These are phyloP conservation scores for Tryphoninae sp. DNA, from an alignment of 2,888 invertebrate genomes.

Conservation along the genomic window DNA sequence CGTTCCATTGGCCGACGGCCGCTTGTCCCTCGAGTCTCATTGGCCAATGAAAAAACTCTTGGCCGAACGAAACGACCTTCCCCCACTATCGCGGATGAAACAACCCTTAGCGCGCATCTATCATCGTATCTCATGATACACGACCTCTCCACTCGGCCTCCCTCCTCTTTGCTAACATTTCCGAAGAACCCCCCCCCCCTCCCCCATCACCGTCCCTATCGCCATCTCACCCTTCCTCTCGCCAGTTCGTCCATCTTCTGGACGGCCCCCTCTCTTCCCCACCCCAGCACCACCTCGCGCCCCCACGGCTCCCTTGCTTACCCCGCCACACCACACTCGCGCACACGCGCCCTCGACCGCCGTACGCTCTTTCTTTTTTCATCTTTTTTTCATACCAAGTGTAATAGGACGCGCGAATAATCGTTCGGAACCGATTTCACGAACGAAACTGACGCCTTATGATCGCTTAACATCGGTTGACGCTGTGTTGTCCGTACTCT, in stretches of 20 bases:
- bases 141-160: constrained; percentile 77
- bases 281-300: too few relatives aligned
- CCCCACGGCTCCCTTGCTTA: not conserved
- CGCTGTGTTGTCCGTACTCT: constrained; percentile 18
- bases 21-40: constrained; percentile 51
- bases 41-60: constrained; percentile 72
- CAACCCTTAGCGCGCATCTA: constrained; percentile 79
- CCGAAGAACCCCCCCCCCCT: constrained; percentile 73
- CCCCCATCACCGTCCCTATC: not conserved
- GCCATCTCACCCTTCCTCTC: constrained; percentile 38
- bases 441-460: constrained; percentile 67
- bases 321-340: not conserved
- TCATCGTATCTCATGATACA: constrained; percentile 75
- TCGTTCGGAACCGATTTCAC: constrained; percentile 75
- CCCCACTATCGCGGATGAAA: constrained; percentile 62
- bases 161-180: constrained; percentile 72
- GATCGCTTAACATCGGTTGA: constrained; percentile 39
- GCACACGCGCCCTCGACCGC: not conserved
- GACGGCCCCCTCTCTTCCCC: not conserved
- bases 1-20: constrained; percentile 51
- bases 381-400: constrained; percentile 56
- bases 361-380: constrained; percentile 22
- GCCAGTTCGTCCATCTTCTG: constrained; percentile 57
- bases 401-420: constrained; percentile 68
- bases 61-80: constrained; percentile 61